Base-by-base conservation (phyloP, 2,888 invertebrate genomes). In the Epirrhoe tristata region DNA sequence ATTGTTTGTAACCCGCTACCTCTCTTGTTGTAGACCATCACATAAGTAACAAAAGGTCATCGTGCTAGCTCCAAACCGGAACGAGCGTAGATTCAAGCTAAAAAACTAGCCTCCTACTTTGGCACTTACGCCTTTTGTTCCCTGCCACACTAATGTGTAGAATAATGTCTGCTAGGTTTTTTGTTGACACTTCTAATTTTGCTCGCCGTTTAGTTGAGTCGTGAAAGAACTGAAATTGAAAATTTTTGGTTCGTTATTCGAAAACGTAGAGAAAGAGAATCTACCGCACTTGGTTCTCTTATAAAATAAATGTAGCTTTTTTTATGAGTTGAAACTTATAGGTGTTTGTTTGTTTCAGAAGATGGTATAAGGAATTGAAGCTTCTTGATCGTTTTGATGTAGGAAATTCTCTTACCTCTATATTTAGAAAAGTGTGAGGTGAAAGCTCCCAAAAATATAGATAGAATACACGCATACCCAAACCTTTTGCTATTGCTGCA, bases 1-100 rank as follows among this genome's bases (percentile, higher is more conserved):
- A n/a, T n/a, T n/a, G n/a, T n/a, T n/a, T n/a, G n/a, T n/a, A n/a
- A n/a, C 7, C 65, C 83, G 80, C 85, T 75, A 3, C 50, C 81
- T 85, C 88, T 76, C 58, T 63, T 71, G 71, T 68, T 74, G 85
- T 84, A 74, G 43, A 67, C 83, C 85, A 77, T 65, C 73, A 78
- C 76, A 81, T 87, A 84, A 89, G 88, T 86, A 85, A 89, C 88
- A 85, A 87, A 90, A 87, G 93, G 91, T 93, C 93, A 92, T 92
- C 87, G 93, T 84, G 89, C 93, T 82, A 82, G 88, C 90, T 85
- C 88, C 90, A 87, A 91, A 91, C 93, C 92, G 93, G 93, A 93
- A 93, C 93, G 88, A 78, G 81, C 82, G 82, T 87, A 87, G 85
- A 85, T 83, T 86, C 86, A 86, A 88, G 86, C 79, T 81, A 85